Evolutionary conservation across 2,113 vertebrate species (phyloP), one percentile per base, ranked within the genome.

Genomic region (Xiphorhynchus elegans): DNA sequence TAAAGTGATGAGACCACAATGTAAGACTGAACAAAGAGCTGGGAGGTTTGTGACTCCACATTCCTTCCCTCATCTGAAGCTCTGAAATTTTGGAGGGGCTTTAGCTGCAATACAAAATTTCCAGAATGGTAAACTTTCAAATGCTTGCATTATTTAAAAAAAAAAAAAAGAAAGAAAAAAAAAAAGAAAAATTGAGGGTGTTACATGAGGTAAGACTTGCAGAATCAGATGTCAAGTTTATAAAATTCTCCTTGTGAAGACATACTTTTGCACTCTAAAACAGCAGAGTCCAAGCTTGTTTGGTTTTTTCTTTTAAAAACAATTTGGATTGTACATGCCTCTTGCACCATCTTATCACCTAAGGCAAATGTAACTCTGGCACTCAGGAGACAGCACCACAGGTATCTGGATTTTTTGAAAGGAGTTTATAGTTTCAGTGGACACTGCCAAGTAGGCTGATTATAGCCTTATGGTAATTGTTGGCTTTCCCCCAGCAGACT

Each of bases 401-500:
- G 94, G 94, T 97, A 92, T 33, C 79, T 96, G 93, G 91, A 92
- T 47, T 86, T 89, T 80, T 77, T 86, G 92, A 95, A 82, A 91
- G 64, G 42, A 93, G 55, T 95, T 95, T 90, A 75, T 84, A 89
- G 89, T 78, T 96, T 60, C 77, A 87, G 77, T 40, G 40, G 60
- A 86, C 62, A 72, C 69, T 92, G 95, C 95, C 95, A 96, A 95
- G 80, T 93, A 81, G 90, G 69, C 73, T 97, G 95, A 95, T 96
- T 92, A 81, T 25, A 89, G 81, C 94, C 95, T 92, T 96, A 95
- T 95, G 93, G 91, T 79, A 78, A 75, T 68, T 64, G 28, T 68
- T 97, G 96, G 93, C 89, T 89, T 75, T 69, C 24, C 62, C 68
- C 31, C 94, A 93, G 42, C 21, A 80, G 68, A 35, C 62, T 64